Conservation (phyloP, 2,797 vertebrate genomes). For the Salmo trutta region DNA sequence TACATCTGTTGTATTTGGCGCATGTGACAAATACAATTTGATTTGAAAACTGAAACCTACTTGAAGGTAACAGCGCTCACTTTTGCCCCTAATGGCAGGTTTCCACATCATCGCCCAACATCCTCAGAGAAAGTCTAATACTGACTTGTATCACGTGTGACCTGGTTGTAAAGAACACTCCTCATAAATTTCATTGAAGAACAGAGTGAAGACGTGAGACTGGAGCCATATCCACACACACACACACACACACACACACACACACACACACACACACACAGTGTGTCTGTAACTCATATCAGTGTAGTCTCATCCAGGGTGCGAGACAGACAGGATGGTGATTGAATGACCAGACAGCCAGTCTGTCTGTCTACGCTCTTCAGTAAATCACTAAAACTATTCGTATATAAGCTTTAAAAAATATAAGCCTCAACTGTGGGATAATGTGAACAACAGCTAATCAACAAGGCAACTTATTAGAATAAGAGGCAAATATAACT, state of each 20-base stretch:
- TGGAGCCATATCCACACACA: constrained; percentile 8
- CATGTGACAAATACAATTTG: too few relatives aligned
- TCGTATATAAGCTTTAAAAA: not conserved
- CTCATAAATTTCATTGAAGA: not conserved
- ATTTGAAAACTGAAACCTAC: too few relatives aligned
- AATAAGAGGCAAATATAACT: too few relatives aligned
- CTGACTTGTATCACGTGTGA: too few relatives aligned
- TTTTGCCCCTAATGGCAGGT: too few relatives aligned
- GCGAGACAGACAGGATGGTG: constrained; percentile 35
- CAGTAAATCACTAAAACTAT: too few relatives aligned
- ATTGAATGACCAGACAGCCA: constrained; percentile 39
- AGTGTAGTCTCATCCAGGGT: constrained; percentile 16
- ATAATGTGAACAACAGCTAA: too few relatives aligned
- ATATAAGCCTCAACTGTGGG: not conserved
- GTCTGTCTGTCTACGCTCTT: not conserved
- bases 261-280: not conserved
- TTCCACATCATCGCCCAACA: too few relatives aligned
- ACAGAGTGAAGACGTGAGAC: constrained; percentile 27
- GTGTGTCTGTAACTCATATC: constrained; percentile 26
- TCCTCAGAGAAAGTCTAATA: too few relatives aligned
- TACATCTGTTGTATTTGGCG: too few relatives aligned
- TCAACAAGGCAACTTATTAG: too few relatives aligned
- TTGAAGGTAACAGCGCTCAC: too few relatives aligned
- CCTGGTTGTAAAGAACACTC: constrained; percentile 4
- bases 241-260: constrained; percentile 15